phyloP scores from a whole-genome alignment of 2,888 invertebrate genomes.

The Xiphydria camelus region DNA sequence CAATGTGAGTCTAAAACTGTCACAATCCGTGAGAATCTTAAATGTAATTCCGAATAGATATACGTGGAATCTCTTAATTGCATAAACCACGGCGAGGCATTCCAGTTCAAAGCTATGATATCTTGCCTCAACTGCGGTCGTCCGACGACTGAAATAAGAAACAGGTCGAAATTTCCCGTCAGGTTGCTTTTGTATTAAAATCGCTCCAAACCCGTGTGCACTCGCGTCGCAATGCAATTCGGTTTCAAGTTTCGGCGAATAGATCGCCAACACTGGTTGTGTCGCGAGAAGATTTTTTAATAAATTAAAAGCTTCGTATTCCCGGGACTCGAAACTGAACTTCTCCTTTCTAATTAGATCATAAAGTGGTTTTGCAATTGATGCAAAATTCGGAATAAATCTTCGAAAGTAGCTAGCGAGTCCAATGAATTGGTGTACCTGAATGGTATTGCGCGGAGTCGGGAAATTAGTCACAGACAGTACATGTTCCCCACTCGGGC shows the following conservation, averaged over 20 bases:
- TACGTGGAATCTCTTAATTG: constrained; percentile 30
- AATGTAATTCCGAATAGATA: constrained; percentile 33
- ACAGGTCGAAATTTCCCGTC: constrained; percentile 26
- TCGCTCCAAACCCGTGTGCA: constrained; percentile 20
- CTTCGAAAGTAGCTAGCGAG: constrained; percentile 25
- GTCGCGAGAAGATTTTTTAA: constrained; percentile 14
- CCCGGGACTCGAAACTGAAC: constrained; percentile 19
- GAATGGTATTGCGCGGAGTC: constrained; percentile 20
- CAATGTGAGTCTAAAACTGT: constrained; percentile 32
- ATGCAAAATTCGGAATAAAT: constrained; percentile 22
- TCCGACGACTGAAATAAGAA: constrained; percentile 38
- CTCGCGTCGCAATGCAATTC: constrained; percentile 33
- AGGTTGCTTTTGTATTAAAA: constrained; percentile 23
- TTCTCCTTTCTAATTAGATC: constrained; percentile 18
- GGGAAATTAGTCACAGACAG: constrained; percentile 19
- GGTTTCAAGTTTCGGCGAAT: constrained; percentile 19
- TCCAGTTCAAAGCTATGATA: constrained; percentile 44
- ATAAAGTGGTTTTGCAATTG: constrained; percentile 25
- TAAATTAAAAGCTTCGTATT: constrained; percentile 15
- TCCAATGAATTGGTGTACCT: constrained; percentile 5
- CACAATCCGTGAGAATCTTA: constrained; percentile 38
- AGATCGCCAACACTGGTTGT: constrained; percentile 21
- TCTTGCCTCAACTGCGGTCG: constrained; percentile 30
- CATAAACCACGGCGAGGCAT: constrained; percentile 22
- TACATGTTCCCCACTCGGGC: constrained; percentile 15